Evolutionary conservation across 2,797 vertebrate genomes (phyloP), one percentile per base, ranked within the genome.

Genomic region (Bradypodion ventrale): DNA sequence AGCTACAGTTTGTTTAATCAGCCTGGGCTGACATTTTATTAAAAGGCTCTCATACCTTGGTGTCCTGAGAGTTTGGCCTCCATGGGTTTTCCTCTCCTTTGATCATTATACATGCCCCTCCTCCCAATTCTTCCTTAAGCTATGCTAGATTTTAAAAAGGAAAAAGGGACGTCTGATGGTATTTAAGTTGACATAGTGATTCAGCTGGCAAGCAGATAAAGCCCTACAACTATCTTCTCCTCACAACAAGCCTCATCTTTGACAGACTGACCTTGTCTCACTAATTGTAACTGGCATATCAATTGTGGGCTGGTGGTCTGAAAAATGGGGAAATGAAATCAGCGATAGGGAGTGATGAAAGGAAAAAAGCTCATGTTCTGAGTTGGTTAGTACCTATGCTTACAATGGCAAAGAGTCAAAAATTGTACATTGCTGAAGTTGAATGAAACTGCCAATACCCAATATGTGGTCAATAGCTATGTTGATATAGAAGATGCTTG

Each of bases 231-330:
- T 89, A 69, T 81, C 85, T 90, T 95, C 82, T 90, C 88, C 93
- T 95, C 88, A 86, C 86, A 94, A 88, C 87, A 86, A 92, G 68
- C 69, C 74, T 90, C 90, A 92, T 95, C 87, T 89, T 92, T 93
- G 93, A 94, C 90, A 90, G 88, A 85, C 85, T 96, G 95, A 94
- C 94, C 94, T 96, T 94, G 94, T 94, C 84, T 85, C 90, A 85
- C 88, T 93, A 95, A 96, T 95, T 95, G 94, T 91, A 94, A 92
- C 91, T 93, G 88, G 93, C 92, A 93, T 92, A 49, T 79, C 91
- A 85, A 90, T 87, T 93, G 90, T 49, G 87, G 93, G 88, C 91
- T 90, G 35, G 56, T 35, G 86, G 88, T 77, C 90, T 32, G 65
- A 21, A 87, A 44, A 44, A 44, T 27, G 40, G 10, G 56, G 56